Percentiles rank a stretch among this genome's conserved stretches.
Evolutionary conservation across 2,797 vertebrate genomes (phyloP).

Genomic region (Sebastes diploproa): DNA sequence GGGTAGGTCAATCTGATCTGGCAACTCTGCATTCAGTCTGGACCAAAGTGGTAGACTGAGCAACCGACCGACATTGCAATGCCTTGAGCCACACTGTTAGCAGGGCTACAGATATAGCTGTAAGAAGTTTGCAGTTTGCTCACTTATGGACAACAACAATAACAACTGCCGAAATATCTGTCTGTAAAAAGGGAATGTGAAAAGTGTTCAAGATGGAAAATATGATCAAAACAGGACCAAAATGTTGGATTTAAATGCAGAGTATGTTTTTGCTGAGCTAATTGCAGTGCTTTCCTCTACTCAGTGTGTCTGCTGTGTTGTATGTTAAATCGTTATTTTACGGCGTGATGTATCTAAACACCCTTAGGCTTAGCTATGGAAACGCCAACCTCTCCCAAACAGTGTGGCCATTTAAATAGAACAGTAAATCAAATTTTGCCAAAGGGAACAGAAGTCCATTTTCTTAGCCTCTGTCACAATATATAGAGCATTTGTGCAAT

Average conservation of each 20-base stretch:
- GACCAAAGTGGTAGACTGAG: not conserved
- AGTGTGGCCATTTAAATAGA: constrained; percentile 66
- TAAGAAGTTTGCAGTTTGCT: not conserved
- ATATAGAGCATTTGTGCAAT: constrained; percentile 55
- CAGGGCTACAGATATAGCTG: not conserved
- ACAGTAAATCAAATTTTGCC: constrained; percentile 73
- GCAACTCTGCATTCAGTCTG: no score
- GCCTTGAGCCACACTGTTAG: not conserved
- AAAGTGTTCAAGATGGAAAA: not conserved
- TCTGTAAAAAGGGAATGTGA: not conserved
- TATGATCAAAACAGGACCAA: not conserved
- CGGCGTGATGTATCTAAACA: constrained; percentile 50
- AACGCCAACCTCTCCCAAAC: constrained; percentile 56
- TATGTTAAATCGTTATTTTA: constrained; percentile 58
- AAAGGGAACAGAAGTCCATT: constrained; percentile 56
- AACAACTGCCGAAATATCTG: not conserved
- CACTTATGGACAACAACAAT: not conserved
- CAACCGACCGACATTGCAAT: not conserved
- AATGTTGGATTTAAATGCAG: not conserved
- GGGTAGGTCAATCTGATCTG: no score
- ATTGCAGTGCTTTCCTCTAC: constrained; percentile 1
- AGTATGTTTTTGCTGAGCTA: not conserved
- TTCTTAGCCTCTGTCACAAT: constrained; percentile 51
- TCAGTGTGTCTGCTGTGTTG: not conserved
- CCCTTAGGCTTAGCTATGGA: constrained; percentile 52